phyloP scores from a whole-genome alignment of 2,888 invertebrate genomes.

The Rhopalosiphum nymphaeae region DNA sequence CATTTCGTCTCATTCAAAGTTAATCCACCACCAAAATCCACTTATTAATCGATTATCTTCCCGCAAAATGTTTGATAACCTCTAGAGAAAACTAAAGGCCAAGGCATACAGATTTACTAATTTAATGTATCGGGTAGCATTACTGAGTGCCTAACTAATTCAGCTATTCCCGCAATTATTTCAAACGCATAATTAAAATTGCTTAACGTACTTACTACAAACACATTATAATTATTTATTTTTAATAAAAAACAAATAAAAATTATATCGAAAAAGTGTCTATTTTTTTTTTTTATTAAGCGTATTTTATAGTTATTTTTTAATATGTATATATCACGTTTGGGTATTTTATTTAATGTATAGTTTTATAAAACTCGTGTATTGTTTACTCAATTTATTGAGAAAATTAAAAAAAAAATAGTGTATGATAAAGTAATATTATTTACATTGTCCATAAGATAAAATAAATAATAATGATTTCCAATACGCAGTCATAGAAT shows the following conservation, averaged over 20 bases:
- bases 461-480: too few relatives aligned
- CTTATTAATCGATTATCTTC: background rate
- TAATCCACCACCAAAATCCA: background rate
- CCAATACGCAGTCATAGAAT: too few relatives aligned
- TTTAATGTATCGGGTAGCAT: background rate
- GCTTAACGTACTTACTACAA: background rate
- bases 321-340: too few relatives aligned
- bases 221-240: background rate
- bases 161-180: background rate
- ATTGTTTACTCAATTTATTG: too few relatives aligned
- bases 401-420: too few relatives aligned
- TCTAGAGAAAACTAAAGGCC: background rate
- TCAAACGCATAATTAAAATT: background rate
- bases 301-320: too few relatives aligned
- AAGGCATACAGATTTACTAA: background rate
- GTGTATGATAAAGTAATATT: too few relatives aligned
- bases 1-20: background rate
- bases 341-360: too few relatives aligned
- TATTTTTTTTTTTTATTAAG: background rate
- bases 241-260: background rate
- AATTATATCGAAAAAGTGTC: background rate
- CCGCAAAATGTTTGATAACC: background rate
- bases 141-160: background rate
- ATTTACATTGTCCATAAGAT: too few relatives aligned
- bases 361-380: too few relatives aligned